phyloP scores from a whole-genome alignment of 2,797 vertebrate genomes.

The Dromococcyx pavoninus region DNA sequence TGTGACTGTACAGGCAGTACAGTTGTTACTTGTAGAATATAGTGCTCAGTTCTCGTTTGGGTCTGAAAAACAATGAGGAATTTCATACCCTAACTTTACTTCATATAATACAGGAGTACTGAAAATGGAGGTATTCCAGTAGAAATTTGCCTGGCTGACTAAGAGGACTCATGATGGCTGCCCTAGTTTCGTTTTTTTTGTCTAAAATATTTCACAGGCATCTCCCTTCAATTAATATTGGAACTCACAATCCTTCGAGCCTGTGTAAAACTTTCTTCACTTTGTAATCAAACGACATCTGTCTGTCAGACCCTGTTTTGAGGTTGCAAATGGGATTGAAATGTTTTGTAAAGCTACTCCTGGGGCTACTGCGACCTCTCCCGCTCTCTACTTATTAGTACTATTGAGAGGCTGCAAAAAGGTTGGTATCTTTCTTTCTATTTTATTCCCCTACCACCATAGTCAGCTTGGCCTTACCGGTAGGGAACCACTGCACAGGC shows the following conservation, averaged over 20 bases:
- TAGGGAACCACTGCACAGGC: not conserved
- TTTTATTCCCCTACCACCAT: not conserved
- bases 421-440: not conserved
- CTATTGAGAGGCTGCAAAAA: not conserved
- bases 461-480: not conserved
- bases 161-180: not conserved
- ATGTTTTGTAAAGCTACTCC: not conserved
- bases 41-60: not conserved
- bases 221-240: not conserved
- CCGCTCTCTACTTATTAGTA: fast-evolving
- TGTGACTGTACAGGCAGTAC: not conserved
- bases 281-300: not conserved
- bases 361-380: not conserved
- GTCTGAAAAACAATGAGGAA: not conserved
- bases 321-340: not conserved
- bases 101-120: not conserved
- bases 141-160: not conserved
- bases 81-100: not conserved
- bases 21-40: not conserved
- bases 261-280: not conserved
- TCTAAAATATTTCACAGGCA: not conserved
- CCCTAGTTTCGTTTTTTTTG: not conserved
- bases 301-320: not conserved
- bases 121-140: not conserved
- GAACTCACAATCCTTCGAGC: not conserved